Percentiles rank a stretch among this genome's conserved stretches.
Conservation (phyloP, 2,113 vertebrate species). For the Mormyrus lacerda region DNA sequence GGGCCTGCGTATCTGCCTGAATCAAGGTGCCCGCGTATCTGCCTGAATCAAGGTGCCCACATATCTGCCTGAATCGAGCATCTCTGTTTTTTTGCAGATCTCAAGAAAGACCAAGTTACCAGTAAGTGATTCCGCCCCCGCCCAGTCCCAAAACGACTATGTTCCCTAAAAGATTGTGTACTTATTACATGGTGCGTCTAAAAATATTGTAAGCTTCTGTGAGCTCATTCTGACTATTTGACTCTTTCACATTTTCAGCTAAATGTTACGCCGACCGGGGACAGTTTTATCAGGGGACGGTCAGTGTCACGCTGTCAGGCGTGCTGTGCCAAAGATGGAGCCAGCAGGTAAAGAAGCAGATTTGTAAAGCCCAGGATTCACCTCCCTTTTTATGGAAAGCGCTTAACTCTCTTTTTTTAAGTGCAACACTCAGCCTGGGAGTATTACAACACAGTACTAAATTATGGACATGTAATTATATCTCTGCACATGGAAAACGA, state of each 20-base stretch:
- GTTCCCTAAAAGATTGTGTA: neutral
- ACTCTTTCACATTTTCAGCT: conserved; percentile 45
- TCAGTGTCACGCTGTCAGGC: conserved; percentile 67
- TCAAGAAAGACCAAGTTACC: conserved; percentile 79
- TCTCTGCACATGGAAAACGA: neutral
- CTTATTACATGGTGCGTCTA: neutral
- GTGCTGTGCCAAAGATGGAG: conserved; percentile 76
- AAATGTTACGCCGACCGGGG: conserved; percentile 74
- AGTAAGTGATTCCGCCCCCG: conserved; percentile 68
- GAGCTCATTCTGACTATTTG: neutral
- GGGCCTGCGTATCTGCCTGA: neutral
- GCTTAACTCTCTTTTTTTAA: neutral
- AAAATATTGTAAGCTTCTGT: neutral
- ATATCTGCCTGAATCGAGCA: neutral
- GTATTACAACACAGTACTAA: neutral
- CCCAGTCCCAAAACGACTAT: neutral
- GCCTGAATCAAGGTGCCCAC: neutral
- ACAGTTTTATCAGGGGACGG: conserved; percentile 70
- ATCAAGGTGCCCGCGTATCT: conserved; percentile 8
- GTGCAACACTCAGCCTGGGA: neutral
- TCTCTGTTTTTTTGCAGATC: conserved; percentile 66
- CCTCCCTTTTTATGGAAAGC: neutral
- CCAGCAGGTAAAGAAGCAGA: conserved; percentile 60
- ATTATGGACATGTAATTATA: neutral
- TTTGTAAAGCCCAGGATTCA: neutral